Evolutionary conservation across 2,888 invertebrate genomes (phyloP).

Genomic region (Xestoiulus laeticollis): DNA sequence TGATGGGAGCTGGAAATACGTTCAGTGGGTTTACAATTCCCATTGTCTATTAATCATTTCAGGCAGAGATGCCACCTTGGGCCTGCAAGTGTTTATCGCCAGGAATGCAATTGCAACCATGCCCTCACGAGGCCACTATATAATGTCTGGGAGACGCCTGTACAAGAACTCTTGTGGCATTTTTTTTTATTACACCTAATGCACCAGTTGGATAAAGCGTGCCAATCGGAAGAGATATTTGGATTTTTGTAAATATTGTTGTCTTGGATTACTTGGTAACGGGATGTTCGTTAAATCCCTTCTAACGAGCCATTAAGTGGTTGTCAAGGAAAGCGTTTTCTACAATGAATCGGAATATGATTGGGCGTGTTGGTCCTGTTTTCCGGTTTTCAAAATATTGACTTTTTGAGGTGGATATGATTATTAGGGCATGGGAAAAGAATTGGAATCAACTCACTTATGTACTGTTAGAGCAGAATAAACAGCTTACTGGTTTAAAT

Average conservation of each 20-base stretch:
- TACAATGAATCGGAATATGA: neutral
- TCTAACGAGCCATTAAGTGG: neutral
- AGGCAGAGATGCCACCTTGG: neutral
- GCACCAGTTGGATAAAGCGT: neutral
- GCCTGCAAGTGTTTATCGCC: slow-evolving; percentile 9
- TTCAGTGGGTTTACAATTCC: neutral
- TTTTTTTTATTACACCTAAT: neutral
- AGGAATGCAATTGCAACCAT: neutral
- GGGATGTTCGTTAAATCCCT: neutral
- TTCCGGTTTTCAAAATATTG: too few relatives aligned
- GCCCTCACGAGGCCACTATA: neutral
- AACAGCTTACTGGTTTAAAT: too few relatives aligned
- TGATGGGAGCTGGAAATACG: neutral
- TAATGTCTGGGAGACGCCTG: neutral
- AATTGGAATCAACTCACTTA: too few relatives aligned
- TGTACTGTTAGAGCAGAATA: too few relatives aligned
- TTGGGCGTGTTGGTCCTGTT: too few relatives aligned
- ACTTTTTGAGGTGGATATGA: too few relatives aligned
- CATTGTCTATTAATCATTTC: slow-evolving; percentile 28
- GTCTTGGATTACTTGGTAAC: neutral
- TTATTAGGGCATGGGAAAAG: too few relatives aligned
- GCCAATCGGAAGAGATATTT: neutral
- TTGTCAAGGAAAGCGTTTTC: neutral
- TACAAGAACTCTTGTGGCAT: neutral
- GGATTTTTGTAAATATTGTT: neutral